Conservation (phyloP, 1,140 invertebrate species). For the Harpegnathos saltator region DNA sequence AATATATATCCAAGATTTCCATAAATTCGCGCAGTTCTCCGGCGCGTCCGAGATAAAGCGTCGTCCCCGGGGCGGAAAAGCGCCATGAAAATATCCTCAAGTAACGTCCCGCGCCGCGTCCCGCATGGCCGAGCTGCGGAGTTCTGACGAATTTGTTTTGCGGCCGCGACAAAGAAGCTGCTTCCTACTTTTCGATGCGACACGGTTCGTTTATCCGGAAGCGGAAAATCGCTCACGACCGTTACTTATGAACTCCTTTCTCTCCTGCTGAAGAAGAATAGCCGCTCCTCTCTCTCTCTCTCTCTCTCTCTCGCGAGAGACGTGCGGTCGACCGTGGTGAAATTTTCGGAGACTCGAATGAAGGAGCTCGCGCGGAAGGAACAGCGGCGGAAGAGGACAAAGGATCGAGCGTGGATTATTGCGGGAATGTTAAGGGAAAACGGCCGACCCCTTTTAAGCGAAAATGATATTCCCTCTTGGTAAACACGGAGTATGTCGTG, state of each 20-base stretch:
- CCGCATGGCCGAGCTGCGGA: constrained; percentile 21
- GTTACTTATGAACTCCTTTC: constrained; percentile 43
- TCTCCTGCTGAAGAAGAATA: constrained; percentile 48
- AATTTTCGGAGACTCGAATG: constrained; percentile 34
- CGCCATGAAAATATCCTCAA: constrained; percentile 34
- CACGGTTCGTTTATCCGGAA: constrained; percentile 39
- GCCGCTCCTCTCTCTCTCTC: constrained; percentile 13
- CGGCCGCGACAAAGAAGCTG: constrained; percentile 51
- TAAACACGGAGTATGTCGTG: neutral
- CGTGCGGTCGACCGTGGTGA: constrained; percentile 28
- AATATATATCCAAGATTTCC: constrained; percentile 60
- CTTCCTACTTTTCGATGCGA: constrained; percentile 14
- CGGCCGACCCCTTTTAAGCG: constrained; percentile 5
- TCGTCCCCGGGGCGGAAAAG: constrained; percentile 13
- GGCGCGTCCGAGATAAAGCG: constrained; percentile 39
- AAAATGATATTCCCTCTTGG: constrained; percentile 14
- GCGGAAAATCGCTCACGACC: constrained; percentile 29
- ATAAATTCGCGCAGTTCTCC: constrained; percentile 47
- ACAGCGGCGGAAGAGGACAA: constrained; percentile 42
- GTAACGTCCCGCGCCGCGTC: constrained; percentile 9
- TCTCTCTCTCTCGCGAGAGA: too few relatives aligned
- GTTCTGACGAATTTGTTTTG: constrained; percentile 51
- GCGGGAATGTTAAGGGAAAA: constrained; percentile 26
- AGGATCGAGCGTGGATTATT: constrained; percentile 20
- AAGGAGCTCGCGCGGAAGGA: constrained; percentile 7